Base-by-base conservation (phyloP, 2,113 vertebrate genomes). In the Pelusios castaneus region DNA sequence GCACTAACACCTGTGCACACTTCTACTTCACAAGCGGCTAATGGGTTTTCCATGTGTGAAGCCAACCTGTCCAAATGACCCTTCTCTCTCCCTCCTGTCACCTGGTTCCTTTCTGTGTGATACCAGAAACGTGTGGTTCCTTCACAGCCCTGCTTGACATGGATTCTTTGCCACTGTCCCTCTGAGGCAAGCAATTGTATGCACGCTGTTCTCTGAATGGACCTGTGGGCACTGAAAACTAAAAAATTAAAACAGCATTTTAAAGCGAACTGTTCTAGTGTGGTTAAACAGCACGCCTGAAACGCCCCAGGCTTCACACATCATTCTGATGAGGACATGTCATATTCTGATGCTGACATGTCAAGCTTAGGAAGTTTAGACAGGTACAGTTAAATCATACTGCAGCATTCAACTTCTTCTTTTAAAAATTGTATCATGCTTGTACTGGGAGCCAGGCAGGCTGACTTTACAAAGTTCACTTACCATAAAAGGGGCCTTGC, bases 301-400 rank as follows among this genome's bases (percentile, higher is more conserved):
- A 95, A 85, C 0, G 82, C 95, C 95, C 49, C 93, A 90, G 96
- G 97, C 95, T 94, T 88, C 92, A 90, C 88, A 91, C 89, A 89
- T 95, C 95, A 97, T 96, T 95, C 91, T 96, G 95, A 93, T 95
- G 92, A 96, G 91, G 92, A 89, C 81, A 80, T 88, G 94, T 96
- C 95, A 93, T 51, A 92, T 92, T 92, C 89, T 95, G 93, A 97
- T 95, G 91, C 93, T 52, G 86, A 76, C 94, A 84, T 90, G 87
- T 96, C 94, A 96, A 34, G 81, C 84, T 88, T 92, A 96, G 85
- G 89, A 93, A 87, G 80, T 94, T 96, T 90, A 89, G 96, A 96
- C 95, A 97, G 96, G 84, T 89, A 58, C 86, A 95, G 94, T 95
- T 94, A 96, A 96, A 96, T 96, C 88, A 58, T 92, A 94, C 27